Evolutionary conservation across 2,888 invertebrate species (phyloP).

Genomic region (Neuroscelio doddi): DNA sequence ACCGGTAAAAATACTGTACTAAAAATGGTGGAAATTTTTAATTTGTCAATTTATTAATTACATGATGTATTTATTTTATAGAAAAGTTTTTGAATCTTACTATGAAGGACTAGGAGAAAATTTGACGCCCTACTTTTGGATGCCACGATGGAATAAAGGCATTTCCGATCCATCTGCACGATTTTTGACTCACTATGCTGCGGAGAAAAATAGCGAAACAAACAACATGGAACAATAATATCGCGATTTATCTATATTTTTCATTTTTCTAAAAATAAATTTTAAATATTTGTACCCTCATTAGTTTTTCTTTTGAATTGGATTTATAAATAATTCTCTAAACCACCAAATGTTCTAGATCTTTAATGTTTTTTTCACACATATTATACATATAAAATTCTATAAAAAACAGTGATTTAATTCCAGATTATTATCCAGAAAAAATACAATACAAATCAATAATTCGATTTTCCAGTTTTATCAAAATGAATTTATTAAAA

Average conservation of each 20-base stretch:
- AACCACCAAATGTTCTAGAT: not conserved
- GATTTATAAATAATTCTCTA: too few species aligned
- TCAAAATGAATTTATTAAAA: too few species aligned
- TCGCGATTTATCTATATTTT: too few species aligned
- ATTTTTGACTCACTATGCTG: conserved; percentile 82
- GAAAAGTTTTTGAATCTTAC: conserved; percentile 79
- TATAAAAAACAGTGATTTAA: not conserved
- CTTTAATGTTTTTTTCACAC: not conserved
- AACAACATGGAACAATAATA: conserved; percentile 13
- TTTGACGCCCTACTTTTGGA: conserved; percentile 84
- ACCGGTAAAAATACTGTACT: conserved; percentile 71
- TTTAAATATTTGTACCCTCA: too few species aligned
- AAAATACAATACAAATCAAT: too few species aligned
- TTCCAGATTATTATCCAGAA: not conserved
- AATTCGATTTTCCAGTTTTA: too few species aligned
- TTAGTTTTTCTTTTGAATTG: too few species aligned
- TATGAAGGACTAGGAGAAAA: conserved; percentile 76
- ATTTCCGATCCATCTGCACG: conserved; percentile 83
- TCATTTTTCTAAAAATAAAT: too few species aligned
- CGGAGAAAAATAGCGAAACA: conserved; percentile 60
- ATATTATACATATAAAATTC: not conserved
- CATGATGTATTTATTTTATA: conserved; percentile 54
- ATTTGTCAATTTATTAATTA: too few species aligned
- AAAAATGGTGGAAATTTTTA: conserved; percentile 10
- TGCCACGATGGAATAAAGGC: conserved; percentile 82